Base-by-base conservation (phyloP, 2,888 invertebrate genomes). In the Nomada flava region DNA sequence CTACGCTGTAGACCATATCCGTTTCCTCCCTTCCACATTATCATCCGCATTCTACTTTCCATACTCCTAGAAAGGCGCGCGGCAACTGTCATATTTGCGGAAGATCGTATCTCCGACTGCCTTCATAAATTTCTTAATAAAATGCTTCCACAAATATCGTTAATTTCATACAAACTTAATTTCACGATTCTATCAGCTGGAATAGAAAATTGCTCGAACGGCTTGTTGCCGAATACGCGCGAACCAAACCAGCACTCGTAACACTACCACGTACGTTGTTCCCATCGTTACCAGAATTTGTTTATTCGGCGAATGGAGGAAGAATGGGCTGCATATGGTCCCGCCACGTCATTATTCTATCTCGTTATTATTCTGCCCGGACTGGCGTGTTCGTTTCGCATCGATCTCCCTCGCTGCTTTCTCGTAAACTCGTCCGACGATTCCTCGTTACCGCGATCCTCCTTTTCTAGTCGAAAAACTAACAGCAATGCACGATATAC, bases 71-170 rank as follows among this genome's bases (percentile, higher is more conserved):
- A 2, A 44, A 18, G 29, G 15, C 72, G 55, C 18, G 62, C 82
- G 73, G 71, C 82, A 68, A 82, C 75, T 76, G 76, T 71, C 69
- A 62, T 76, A 81, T 83, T 80, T 65, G 76, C 57, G 76, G 44
- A 10, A 36, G 60, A 64, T 82, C 63, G 55, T 69, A 78, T 78
- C 65, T 29, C 50, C 69, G n/a, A 53, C 36, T 44, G 71, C 36
- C 71, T 78, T 74, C 68, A 75, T 75, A 78, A 79, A 72, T 78
- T 75, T n/a, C 11, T 10, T 36, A 36, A 7, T 36, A 5, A 36
- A 36, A 23, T 57, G 47, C 18, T 7, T 5, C 36, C 36, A 36
- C 5, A 36, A 2, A 11, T 55, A 20, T 26, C 57, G 44, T 74
- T 70, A 70, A 47, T 44, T 29, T 18, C 23, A 20, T 26, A 9